Percentiles rank a stretch among this genome's conserved stretches.
Conservation (phyloP, 53 echinoderm and acorn worm genomes). For the Temnopleurus reevesii region DNA sequence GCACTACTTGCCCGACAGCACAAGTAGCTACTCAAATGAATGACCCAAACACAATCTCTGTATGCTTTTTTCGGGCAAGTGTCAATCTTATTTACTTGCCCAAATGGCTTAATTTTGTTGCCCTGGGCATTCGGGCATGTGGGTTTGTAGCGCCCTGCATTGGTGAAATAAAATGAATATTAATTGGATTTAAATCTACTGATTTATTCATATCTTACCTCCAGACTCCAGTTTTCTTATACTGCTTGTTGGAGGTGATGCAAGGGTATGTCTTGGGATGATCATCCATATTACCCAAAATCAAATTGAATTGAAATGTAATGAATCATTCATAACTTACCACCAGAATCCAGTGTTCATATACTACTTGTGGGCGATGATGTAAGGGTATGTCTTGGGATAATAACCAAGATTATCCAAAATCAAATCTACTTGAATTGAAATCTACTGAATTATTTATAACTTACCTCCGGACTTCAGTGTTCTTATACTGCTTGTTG, state of each 20-base stretch:
- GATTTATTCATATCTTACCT: constrained; percentile 63
- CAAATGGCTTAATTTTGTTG: too few relatives aligned
- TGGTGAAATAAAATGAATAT: too few relatives aligned
- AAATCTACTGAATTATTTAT: background rate
- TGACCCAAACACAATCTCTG: too few relatives aligned
- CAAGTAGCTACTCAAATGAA: too few relatives aligned
- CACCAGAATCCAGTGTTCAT: constrained; percentile 68
- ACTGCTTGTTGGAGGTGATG: constrained; percentile 45
- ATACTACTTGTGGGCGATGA: constrained; percentile 56
- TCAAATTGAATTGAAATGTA: too few relatives aligned
- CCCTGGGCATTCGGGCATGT: too few relatives aligned
- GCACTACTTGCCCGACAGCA: too few relatives aligned
- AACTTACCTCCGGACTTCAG: constrained; percentile 76
- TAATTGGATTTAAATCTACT: too few relatives aligned
- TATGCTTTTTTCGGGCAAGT: too few relatives aligned
- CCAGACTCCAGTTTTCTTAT: constrained; percentile 70
- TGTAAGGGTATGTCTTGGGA: constrained; percentile 57
- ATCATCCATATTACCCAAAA: constrained; percentile 91
- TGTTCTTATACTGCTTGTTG: constrained; percentile 60
- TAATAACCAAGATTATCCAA: constrained; percentile 82
- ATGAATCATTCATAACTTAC: constrained; percentile 62
- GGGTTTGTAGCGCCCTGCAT: too few relatives aligned
- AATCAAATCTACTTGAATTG: too few relatives aligned
- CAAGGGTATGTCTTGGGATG: constrained; percentile 60
- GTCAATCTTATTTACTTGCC: too few relatives aligned